Evolutionary conservation across 2,888 invertebrate species (phyloP), one percentile per base, ranked within the genome.

Genomic region (Melanophora roralis): DNA sequence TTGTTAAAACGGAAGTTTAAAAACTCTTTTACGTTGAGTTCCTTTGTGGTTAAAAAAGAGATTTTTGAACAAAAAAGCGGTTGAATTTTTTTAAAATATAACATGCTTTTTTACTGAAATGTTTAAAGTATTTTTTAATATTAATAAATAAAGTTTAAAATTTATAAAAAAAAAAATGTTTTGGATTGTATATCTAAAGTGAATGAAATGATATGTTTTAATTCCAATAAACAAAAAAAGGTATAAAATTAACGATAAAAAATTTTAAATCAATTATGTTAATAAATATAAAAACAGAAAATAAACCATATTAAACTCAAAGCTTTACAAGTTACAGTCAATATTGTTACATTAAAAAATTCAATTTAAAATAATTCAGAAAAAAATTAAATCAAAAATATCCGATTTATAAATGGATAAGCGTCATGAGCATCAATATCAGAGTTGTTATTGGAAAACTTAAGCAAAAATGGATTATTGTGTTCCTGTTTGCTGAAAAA

Each of bases 371-470:
- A 14, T 64, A 21, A 38, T 62, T 6, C n/a, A 36, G 21, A 64
- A 49, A 36, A 23, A n/a, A n/a, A 38, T 57, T 47, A 27, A 65
- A 45, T 27, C 65, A 47, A 19, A 72, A 55, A 43, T 47, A 68
- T 59, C 57, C 57, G 40, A 49, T 49, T 73, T 74, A 69, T 64
- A 80, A 76, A 69, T 80, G 80, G 76, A 76, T 80, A 68, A 80
- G 62, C 62, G 11, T 68, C 65, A 62, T 40, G 32, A 14, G 27
- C 59, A 36, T 16, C 64, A 73, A n/a, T 57, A 68, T 7, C 71
- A 62, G 59, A 69, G 53, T 74, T 36, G 43, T 74, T 57, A 53
- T 69, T 74, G 16, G 74, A 53, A 74, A 69, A 67, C 45, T n/a
- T n/a, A n/a, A 43, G 67, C 57, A 67, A 75, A 67, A 80, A 49